Conservation (phyloP, 2,888 invertebrate genomes). For the Torymus aiolomorphi region DNA sequence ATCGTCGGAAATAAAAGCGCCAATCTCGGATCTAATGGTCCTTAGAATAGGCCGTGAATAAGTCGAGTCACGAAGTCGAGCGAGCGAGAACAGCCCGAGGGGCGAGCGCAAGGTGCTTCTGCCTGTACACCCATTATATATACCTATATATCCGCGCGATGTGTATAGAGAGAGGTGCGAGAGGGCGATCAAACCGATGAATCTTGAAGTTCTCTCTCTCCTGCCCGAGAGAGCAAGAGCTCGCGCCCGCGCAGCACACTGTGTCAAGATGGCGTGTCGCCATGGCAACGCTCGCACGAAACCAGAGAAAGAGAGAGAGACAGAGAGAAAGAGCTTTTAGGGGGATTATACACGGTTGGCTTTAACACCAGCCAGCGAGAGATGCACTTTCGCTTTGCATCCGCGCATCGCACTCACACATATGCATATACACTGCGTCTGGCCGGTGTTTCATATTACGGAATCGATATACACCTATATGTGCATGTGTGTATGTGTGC, state of each 20-base stretch:
- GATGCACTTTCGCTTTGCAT: conserved; percentile 19
- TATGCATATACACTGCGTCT: too few relatives aligned
- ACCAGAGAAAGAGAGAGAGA: background rate
- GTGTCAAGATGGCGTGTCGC: conserved; percentile 73
- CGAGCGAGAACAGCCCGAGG: background rate
- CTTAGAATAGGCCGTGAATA: too few relatives aligned
- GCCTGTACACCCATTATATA: too few relatives aligned
- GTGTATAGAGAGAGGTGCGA: background rate
- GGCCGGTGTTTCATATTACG: too few relatives aligned
- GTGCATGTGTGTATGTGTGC: too few relatives aligned
- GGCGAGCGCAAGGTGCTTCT: background rate
- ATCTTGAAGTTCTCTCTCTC: conserved; percentile 10
- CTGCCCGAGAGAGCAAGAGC: conserved; percentile 22
- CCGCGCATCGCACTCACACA: too few relatives aligned
- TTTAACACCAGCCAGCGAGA: background rate
- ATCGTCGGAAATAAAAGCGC: too few relatives aligned
- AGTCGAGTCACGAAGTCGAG: background rate
- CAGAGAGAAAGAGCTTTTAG: conserved; percentile 20
- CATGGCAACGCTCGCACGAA: conserved; percentile 67
- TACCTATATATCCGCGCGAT: too few relatives aligned
- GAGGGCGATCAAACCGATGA: conserved; percentile 20
- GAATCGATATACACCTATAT: too few relatives aligned
- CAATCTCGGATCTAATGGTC: too few relatives aligned
- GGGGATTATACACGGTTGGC: background rate
- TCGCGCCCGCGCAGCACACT: conserved; percentile 52